Conservation (phyloP, 2,888 invertebrate genomes). For the Spilosoma lubricipeda region DNA sequence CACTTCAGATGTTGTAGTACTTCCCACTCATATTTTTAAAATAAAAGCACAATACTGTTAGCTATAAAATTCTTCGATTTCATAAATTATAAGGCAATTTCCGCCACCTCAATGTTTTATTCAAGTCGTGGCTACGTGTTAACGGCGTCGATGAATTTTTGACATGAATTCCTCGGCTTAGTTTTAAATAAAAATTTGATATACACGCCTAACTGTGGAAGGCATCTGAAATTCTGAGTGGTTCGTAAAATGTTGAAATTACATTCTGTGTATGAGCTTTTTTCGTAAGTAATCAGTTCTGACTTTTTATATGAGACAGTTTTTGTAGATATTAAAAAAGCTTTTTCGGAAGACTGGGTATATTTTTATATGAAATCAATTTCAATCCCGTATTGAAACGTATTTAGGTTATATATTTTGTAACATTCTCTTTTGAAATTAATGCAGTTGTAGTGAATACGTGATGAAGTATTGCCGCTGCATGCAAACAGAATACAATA, state of each 20-base stretch:
- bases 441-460: slow-evolving; percentile 52
- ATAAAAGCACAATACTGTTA: slow-evolving; percentile 44
- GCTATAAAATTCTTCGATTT: slow-evolving; percentile 58
- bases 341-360: background rate
- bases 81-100: slow-evolving; percentile 63
- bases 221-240: slow-evolving; percentile 40
- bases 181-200: slow-evolving; percentile 45
- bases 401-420: slow-evolving; percentile 12
- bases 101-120: slow-evolving; percentile 64
- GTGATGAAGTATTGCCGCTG: slow-evolving; percentile 62
- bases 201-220: slow-evolving; percentile 15
- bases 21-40: slow-evolving; percentile 9
- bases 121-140: slow-evolving; percentile 59
- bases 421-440: slow-evolving; percentile 26
- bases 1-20: slow-evolving; percentile 10
- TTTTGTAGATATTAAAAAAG: background rate
- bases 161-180: slow-evolving; percentile 36
- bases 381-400: background rate
- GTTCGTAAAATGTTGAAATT: slow-evolving; percentile 46
- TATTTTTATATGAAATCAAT: background rate
- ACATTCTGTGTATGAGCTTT: slow-evolving; percentile 31
- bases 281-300: slow-evolving; percentile 24
- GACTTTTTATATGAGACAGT: background rate
- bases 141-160: slow-evolving; percentile 61
- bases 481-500: slow-evolving; percentile 69